Evolutionary conservation across 2,888 invertebrate species (phyloP), one percentile per base, ranked within the genome.

Genomic region (Drosophila falleni): DNA sequence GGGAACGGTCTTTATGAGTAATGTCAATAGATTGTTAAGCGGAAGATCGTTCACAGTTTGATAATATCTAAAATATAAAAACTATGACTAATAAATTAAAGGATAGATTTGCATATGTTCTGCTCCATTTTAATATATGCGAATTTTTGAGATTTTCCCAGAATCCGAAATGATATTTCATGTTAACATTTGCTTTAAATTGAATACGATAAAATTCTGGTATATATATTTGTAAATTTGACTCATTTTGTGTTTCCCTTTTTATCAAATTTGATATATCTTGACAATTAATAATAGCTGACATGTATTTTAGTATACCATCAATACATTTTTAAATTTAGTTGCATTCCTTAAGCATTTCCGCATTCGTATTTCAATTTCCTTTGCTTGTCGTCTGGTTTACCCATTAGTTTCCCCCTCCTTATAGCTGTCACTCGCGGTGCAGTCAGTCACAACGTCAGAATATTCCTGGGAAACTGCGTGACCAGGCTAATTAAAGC

Each of bases 401-500:
- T 74, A 56, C 15, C 63, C 63, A 78, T 74, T 74, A 69, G 79
- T 44, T 55, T 29, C 15, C 47, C 46, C 19, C 35, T 15, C 41
- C 16, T n/a, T 55, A 37, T 16, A 8, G 5, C 41, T 23, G 42
- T 42, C 42, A 37, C 55, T 41, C 26, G 33, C 29, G 41, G 66
- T 66, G 63, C 68, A 50, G 60, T 58, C 47, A 54, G 55, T 67
- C 53, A 65, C 10, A 46, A 49, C 47, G 66, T 39, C 72, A 31
- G 31, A 46, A 51, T 74, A 41, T 74, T 79, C 81, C 72, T 61
- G 78, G 77, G 87, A 89, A 89, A 87, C 81, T 85, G 84, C 84
- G 84, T 85, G 84, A 84, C 81, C 85, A 79, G 79, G 85, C 72
- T 89, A 85, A 85, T 85, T 85, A 89, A 81, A 76, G 84, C 71